These are phyloP conservation scores for Pandion haliaetus DNA, from an alignment of 2,113 vertebrate genomes.

Conservation along the genomic window DNA sequence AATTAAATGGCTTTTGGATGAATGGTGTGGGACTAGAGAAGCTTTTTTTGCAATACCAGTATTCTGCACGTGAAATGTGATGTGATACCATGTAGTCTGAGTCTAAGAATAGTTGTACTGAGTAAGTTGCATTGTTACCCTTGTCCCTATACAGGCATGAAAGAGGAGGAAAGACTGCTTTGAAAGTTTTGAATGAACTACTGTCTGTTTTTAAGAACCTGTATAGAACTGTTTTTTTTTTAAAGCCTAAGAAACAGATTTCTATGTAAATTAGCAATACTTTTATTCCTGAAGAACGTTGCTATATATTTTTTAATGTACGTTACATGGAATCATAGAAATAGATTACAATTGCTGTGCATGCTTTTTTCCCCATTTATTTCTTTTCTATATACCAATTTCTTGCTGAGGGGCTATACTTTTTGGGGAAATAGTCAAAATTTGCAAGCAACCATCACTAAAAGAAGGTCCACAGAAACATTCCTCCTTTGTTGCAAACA, in stretches of 20 bases:
- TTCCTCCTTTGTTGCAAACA: neutral
- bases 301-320: neutral
- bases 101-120: neutral
- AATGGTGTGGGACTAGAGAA: neutral
- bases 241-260: neutral
- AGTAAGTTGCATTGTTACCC: neutral
- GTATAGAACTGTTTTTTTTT: neutral
- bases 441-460: neutral
- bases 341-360: neutral
- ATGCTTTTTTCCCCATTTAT: neutral
- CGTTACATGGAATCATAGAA: neutral
- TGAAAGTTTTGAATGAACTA: neutral
- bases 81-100: neutral
- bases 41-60: neutral
- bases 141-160: neutral
- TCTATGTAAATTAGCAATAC: neutral
- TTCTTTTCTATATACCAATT: neutral
- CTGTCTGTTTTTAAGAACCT: neutral
- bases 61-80: neutral
- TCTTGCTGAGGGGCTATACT: neutral
- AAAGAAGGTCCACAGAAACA: neutral
- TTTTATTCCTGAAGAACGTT: neutral
- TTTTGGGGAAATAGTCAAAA: neutral
- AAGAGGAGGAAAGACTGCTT: neutral
- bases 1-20: neutral